Percentiles rank a stretch among this genome's conserved stretches.
Evolutionary conservation across 2,888 invertebrate species (phyloP).

Genomic region (Molanna angustata): DNA sequence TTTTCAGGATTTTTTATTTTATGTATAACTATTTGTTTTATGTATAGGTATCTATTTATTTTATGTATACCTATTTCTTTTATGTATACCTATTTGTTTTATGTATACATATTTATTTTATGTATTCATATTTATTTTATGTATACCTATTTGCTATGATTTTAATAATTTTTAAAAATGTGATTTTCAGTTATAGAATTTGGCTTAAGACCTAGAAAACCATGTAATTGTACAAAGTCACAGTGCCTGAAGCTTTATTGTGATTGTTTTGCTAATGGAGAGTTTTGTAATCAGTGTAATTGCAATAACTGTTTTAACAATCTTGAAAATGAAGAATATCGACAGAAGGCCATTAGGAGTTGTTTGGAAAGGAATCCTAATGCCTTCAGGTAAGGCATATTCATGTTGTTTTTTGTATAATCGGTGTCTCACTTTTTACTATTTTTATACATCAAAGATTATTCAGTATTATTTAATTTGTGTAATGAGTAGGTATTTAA

Average conservation of each 20-base stretch:
- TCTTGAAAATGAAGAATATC: constrained; percentile 89
- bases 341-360: constrained; percentile 90
- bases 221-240: constrained; percentile 98
- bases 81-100: background rate
- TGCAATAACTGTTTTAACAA: constrained; percentile 98
- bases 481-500: too few species aligned
- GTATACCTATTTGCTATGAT: too few species aligned
- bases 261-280: constrained; percentile 99
- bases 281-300: constrained; percentile 97
- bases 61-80: background rate
- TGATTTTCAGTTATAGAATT: constrained; percentile 41
- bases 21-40: too few species aligned
- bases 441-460: too few species aligned
- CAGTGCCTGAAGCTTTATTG: constrained; percentile 98
- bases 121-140: too few species aligned
- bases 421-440: too few species aligned
- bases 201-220: constrained; percentile 74
- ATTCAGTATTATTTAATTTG: too few species aligned
- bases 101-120: too few species aligned
- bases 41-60: too few species aligned
- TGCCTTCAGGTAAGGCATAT: constrained; percentile 81
- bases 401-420: too few species aligned
- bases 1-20: background rate
- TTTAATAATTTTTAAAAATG: too few species aligned
- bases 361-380: constrained; percentile 96